Percentiles rank a stretch among this genome's conserved stretches.
Evolutionary conservation across 2,888 invertebrate species (phyloP).

Genomic region (Hetaerina titia): DNA sequence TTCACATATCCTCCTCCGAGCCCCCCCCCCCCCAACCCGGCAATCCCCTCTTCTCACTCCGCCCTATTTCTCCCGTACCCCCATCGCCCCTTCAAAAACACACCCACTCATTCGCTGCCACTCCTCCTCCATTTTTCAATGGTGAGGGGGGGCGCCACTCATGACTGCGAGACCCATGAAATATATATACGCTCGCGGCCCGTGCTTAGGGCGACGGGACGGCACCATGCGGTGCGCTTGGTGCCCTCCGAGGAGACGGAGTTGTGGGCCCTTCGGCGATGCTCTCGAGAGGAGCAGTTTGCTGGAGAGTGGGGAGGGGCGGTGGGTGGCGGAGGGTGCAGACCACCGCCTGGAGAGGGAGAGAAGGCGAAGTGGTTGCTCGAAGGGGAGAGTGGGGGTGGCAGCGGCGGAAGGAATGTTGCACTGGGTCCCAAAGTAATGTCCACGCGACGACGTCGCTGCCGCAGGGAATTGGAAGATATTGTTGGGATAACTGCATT

Average conservation of each 20-base stretch:
- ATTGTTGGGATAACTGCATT: neutral
- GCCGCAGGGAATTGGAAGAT: neutral
- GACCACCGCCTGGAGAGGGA: neutral
- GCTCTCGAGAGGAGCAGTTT: neutral
- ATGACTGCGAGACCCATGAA: neutral
- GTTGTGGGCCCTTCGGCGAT: neutral
- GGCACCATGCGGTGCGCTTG: neutral
- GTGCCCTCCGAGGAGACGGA: neutral
- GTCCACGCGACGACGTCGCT: neutral
- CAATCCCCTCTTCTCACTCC: neutral
- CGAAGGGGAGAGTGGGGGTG: neutral
- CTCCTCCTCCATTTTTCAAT: slow-evolving; percentile 13
- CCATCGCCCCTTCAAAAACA: neutral
- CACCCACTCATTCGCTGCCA: neutral
- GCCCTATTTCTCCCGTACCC: neutral
- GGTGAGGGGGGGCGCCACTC: neutral
- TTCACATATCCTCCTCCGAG: neutral
- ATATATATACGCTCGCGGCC: neutral
- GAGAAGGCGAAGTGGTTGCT: neutral
- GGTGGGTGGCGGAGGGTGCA: neutral
- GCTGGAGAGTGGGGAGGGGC: neutral
- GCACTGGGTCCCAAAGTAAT: neutral
- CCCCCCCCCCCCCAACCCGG: neutral
- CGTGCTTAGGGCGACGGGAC: neutral
- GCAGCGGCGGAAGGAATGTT: neutral